Conservation (phyloP, 2,797 vertebrate genomes). For the Brachymystax lenok region DNA sequence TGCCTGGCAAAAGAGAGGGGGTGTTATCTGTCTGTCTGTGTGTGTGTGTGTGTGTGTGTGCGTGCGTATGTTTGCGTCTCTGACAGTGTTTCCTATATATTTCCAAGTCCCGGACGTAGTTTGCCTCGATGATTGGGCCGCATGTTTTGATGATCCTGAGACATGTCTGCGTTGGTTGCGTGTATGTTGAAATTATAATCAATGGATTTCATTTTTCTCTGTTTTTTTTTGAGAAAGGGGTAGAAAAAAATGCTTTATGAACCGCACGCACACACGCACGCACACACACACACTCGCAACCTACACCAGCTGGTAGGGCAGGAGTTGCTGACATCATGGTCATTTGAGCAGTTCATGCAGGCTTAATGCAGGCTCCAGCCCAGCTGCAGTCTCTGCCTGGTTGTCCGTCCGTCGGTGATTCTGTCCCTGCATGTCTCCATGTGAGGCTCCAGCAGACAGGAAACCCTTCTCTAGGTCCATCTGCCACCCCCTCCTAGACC, state of each 20-base stretch:
- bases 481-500: conserved; percentile 9
- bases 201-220: too few relatives aligned
- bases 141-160: not conserved
- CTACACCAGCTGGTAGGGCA: not conserved
- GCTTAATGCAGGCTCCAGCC: not conserved
- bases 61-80: not conserved
- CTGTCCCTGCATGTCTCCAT: conserved; percentile 1
- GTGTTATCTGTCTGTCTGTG: conserved; percentile 8
- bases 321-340: not conserved
- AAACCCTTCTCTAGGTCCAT: conserved; percentile 12
- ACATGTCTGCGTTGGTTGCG: not conserved
- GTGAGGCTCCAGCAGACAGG: conserved; percentile 8
- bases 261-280: too few relatives aligned
- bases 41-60: not conserved
- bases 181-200: not conserved
- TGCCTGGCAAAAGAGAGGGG: not conserved
- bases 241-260: too few relatives aligned
- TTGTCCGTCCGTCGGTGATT: not conserved
- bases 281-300: too few relatives aligned
- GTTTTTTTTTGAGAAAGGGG: too few relatives aligned
- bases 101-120: too few relatives aligned
- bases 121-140: too few relatives aligned
- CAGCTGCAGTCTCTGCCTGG: conserved; percentile 2
- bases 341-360: not conserved
- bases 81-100: not conserved